Conservation (phyloP, 2,888 invertebrate genomes). For the Hymenopus coronatus region DNA sequence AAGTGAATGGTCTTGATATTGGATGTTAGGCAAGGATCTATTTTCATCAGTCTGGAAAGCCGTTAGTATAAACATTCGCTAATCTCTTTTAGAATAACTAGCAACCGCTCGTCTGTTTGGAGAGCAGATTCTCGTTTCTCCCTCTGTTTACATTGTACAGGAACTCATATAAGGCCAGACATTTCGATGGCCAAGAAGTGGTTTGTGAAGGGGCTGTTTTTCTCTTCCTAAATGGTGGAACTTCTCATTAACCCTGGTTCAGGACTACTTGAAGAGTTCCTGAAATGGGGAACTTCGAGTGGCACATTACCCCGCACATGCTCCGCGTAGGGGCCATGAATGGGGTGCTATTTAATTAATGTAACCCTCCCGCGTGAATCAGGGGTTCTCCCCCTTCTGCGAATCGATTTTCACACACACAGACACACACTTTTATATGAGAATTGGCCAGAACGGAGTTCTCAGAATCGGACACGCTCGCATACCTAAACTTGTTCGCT, state of each 20-base stretch:
- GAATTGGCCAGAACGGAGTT: background rate
- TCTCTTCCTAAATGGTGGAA: background rate
- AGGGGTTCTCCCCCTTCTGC: background rate
- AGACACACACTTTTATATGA: background rate
- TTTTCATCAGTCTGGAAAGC: no score
- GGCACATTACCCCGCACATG: background rate
- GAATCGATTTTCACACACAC: background rate
- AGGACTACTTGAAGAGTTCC: background rate
- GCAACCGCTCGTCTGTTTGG: background rate
- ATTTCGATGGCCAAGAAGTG: background rate
- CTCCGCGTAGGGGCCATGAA: background rate
- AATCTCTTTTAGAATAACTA: background rate
- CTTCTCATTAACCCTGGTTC: background rate
- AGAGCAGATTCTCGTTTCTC: background rate
- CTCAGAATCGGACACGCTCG: background rate
- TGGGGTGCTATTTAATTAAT: background rate
- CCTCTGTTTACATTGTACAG: background rate
- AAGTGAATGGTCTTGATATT: no score
- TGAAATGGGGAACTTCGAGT: background rate
- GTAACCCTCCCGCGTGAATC: background rate
- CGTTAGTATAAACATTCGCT: no score
- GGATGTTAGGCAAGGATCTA: no score
- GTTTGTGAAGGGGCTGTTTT: background rate
- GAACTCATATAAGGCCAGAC: background rate
- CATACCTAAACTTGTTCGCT: background rate